Evolutionary conservation across 2,797 vertebrate genomes (phyloP).

Genomic region (Ispidina picta): DNA sequence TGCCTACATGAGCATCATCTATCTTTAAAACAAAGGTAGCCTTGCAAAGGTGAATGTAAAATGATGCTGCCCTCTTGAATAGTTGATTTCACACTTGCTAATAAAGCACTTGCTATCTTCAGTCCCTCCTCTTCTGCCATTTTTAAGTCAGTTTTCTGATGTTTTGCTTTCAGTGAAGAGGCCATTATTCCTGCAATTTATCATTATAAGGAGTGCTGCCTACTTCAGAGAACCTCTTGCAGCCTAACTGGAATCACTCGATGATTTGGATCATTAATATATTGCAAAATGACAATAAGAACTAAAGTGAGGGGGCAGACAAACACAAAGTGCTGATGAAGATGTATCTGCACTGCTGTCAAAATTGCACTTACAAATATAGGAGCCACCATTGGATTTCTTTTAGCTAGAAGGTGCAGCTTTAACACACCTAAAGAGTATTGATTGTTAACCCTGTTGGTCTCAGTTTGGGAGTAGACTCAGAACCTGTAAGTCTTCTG

Average conservation of each 20-base stretch:
- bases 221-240: slow-evolving; percentile 52
- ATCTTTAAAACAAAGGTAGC: neutral
- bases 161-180: slow-evolving; percentile 39
- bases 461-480: neutral
- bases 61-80: neutral
- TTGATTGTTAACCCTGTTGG: slow-evolving; percentile 1
- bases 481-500: neutral
- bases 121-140: neutral
- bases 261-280: slow-evolving; percentile 67
- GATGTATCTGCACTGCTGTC: slow-evolving; percentile 57
- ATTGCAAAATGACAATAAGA: slow-evolving; percentile 64
- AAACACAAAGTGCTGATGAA: slow-evolving; percentile 58
- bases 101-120: neutral
- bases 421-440: neutral
- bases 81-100: neutral
- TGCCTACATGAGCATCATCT: neutral
- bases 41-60: neutral
- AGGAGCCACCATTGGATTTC: slow-evolving; percentile 8
- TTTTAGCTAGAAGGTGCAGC: slow-evolving; percentile 47
- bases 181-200: slow-evolving; percentile 47
- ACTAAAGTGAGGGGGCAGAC: slow-evolving; percentile 55
- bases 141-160: slow-evolving; percentile 37
- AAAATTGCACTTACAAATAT: slow-evolving; percentile 21
- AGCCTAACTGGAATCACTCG: slow-evolving; percentile 37
- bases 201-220: slow-evolving; percentile 55